Evolutionary conservation across 2,113 vertebrate genomes (phyloP).

Genomic region (Plecotus auritus): DNA sequence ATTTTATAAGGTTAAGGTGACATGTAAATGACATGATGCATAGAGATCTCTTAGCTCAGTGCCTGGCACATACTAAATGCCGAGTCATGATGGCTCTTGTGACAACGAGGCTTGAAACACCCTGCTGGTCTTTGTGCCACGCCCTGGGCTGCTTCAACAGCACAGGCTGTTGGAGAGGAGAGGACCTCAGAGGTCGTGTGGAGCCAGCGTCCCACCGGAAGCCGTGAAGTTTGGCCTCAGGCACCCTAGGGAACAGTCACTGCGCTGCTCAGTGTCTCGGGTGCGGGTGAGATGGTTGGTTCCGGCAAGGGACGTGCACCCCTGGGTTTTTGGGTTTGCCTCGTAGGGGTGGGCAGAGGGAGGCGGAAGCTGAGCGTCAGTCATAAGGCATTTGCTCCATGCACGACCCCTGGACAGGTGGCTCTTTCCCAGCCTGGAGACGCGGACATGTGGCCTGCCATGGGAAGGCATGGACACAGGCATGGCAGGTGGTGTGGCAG

Average conservation of each 20-base stretch:
- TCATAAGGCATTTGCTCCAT: neutral
- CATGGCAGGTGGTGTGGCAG: neutral
- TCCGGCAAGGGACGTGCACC: neutral
- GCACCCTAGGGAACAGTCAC: neutral
- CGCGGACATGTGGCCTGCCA: neutral
- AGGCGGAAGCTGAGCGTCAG: neutral
- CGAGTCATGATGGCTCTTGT: neutral
- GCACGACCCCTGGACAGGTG: neutral
- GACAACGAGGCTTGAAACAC: neutral
- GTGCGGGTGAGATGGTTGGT: neutral
- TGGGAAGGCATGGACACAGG: neutral
- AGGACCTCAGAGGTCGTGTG: neutral
- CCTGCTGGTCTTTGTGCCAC: neutral
- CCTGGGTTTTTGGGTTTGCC: neutral
- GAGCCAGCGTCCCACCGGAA: neutral
- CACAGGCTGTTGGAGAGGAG: neutral
- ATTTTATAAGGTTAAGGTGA: neutral
- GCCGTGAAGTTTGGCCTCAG: neutral
- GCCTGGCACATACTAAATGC: neutral
- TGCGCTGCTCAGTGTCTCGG: neutral
- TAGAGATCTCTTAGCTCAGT: neutral
- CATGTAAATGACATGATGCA: neutral
- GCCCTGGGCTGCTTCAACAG: neutral
- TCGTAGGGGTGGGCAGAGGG: neutral
- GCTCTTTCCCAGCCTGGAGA: neutral